Percentiles rank a stretch among this genome's conserved stretches.
Evolutionary conservation across 2,888 invertebrate genomes (phyloP).

Genomic region (Heteromurus nitidus): DNA sequence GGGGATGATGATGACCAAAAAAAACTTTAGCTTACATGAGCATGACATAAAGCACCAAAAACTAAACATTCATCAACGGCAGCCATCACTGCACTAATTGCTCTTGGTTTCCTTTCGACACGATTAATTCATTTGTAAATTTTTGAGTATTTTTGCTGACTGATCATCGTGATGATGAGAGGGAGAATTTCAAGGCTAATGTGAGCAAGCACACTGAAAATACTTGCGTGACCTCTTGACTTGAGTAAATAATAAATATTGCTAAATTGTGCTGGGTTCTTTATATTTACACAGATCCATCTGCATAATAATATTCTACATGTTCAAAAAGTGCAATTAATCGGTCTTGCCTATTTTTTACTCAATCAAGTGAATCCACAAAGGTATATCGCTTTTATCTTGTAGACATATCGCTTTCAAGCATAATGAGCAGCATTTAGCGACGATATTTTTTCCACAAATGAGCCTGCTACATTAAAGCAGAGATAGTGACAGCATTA

Average conservation of each 20-base stretch:
- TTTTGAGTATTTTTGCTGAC: conserved; percentile 48
- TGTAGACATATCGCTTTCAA: too few species aligned
- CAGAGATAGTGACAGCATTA: conserved; percentile 57
- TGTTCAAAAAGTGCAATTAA: conserved; percentile 48
- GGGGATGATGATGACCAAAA: background rate
- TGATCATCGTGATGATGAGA: conserved; percentile 60
- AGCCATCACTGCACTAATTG: conserved; percentile 58
- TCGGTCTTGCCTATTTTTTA: conserved; percentile 54
- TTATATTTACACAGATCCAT: conserved; percentile 3
- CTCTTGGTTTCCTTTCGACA: conserved; percentile 66
- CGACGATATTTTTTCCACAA: conserved; percentile 1
- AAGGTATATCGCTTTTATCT: background rate
- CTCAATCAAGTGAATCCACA: conserved; percentile 28
- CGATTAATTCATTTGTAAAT: conserved; percentile 66
- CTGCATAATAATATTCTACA: background rate
- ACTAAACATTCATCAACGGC: conserved; percentile 18
- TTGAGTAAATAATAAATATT: conserved; percentile 54
- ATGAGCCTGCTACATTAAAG: background rate
- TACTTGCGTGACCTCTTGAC: conserved; percentile 58
- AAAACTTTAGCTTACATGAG: background rate
- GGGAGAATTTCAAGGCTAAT: conserved; percentile 50
- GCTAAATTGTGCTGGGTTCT: conserved; percentile 33
- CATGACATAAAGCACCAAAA: conserved; percentile 29
- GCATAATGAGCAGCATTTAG: conserved; percentile 27
- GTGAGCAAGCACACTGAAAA: conserved; percentile 21